A percentile compares a stretch with the other conserved stretches of the same genome.
These are phyloP conservation scores for Eurystomus gularis DNA, from an alignment of 2,113 vertebrate species.

Conservation along the genomic window DNA sequence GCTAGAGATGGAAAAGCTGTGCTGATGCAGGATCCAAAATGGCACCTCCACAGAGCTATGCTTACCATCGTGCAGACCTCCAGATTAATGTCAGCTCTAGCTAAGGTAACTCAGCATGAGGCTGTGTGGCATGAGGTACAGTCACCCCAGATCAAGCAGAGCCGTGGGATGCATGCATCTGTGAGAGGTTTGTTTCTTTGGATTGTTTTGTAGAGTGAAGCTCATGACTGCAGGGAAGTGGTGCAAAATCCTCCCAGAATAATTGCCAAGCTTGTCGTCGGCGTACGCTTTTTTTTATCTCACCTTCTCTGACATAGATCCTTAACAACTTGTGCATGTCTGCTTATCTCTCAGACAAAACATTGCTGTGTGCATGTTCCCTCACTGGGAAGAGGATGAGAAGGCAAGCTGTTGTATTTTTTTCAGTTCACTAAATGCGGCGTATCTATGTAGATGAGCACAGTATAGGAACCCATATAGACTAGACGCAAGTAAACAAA, in stretches of 20 bases:
- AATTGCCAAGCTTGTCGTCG: background rate
- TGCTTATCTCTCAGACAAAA: constrained; percentile 41
- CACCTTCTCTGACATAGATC: constrained; percentile 20
- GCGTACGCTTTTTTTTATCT: background rate
- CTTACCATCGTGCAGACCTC: background rate
- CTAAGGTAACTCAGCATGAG: background rate
- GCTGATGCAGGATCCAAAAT: background rate
- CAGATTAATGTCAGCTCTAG: background rate
- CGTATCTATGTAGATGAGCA: background rate
- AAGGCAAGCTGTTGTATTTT: constrained; percentile 30
- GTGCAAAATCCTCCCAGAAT: background rate
- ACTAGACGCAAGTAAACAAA: background rate
- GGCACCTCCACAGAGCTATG: background rate
- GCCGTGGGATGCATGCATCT: background rate
- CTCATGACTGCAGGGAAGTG: background rate
- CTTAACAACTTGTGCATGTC: background rate
- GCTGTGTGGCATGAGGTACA: background rate
- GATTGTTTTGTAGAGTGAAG: background rate
- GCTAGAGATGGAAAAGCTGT: background rate
- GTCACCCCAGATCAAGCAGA: background rate
- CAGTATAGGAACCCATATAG: background rate
- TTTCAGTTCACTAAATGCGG: background rate
- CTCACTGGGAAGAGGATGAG: constrained; percentile 10
- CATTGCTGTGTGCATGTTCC: constrained; percentile 7
- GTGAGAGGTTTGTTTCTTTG: background rate